Percentiles rank a stretch among this genome's conserved stretches.
phyloP scores from a whole-genome alignment of 2,113 vertebrate species.

The Chaetops frenatus region DNA sequence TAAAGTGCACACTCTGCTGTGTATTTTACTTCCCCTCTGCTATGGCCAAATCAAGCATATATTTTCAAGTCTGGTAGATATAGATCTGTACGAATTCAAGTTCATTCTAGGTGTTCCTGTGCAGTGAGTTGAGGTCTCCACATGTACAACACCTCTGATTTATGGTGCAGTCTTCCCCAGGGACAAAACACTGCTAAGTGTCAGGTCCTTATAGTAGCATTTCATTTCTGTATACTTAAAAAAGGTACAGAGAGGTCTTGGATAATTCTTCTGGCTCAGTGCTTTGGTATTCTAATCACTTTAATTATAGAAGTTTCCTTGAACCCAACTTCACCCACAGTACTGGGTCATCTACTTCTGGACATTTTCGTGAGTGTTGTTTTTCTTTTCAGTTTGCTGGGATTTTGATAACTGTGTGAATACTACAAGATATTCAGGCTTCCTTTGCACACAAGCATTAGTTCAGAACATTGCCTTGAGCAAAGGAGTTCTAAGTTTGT shows the following conservation, averaged over 20 bases:
- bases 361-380: neutral
- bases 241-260: neutral
- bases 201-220: neutral
- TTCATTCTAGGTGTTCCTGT: neutral
- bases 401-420: neutral
- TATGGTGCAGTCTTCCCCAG: neutral
- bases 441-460: neutral
- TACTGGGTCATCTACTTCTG: neutral
- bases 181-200: neutral
- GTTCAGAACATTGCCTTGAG: neutral
- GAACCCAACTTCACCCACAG: neutral
- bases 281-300: neutral
- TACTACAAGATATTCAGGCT: neutral
- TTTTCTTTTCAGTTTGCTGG: neutral
- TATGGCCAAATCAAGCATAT: neutral
- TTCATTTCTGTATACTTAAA: neutral
- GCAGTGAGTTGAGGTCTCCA: neutral
- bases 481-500: neutral
- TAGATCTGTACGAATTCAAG: neutral
- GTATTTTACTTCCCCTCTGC: neutral
- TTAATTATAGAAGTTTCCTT: neutral
- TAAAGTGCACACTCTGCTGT: neutral
- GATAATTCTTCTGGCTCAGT: neutral
- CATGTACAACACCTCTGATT: accelerated
- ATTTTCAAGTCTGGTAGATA: neutral